Evolutionary conservation across 2,113 vertebrate genomes (phyloP).

Genomic region (Bombycilla garrulus): DNA sequence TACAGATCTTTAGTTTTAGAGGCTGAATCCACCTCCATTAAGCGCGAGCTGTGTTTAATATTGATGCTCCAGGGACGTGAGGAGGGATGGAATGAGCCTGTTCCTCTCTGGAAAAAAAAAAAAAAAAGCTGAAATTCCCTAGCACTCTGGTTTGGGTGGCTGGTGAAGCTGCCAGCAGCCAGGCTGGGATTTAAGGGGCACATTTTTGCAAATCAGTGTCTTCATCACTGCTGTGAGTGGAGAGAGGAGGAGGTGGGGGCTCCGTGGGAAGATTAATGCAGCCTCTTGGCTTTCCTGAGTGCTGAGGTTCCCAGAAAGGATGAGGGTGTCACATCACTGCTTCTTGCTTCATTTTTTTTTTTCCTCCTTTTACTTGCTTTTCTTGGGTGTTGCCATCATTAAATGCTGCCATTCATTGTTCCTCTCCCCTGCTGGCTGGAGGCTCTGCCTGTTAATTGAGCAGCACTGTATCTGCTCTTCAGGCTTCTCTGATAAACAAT

Average conservation of each 20-base stretch:
- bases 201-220: constrained; percentile 14
- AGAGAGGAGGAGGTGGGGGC: neutral
- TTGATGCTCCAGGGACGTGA: neutral
- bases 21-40: neutral
- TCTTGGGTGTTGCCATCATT: neutral
- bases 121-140: neutral
- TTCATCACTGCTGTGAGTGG: neutral
- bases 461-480: neutral
- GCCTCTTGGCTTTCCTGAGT: neutral
- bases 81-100: neutral
- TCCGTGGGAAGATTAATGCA: neutral
- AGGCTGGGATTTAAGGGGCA: neutral
- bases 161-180: neutral
- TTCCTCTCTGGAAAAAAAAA: neutral
- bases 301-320: neutral
- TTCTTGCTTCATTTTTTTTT: neutral
- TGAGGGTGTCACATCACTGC: neutral
- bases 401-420: neutral
- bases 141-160: neutral
- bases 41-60: neutral
- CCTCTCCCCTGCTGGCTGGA: neutral
- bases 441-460: neutral
- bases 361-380: neutral
- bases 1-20: neutral
- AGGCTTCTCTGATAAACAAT: neutral